A percentile compares a stretch with the other conserved stretches of the same genome.
Evolutionary conservation across 1,140 invertebrate species (phyloP).

Genomic region (Belonocnema kinseyi): DNA sequence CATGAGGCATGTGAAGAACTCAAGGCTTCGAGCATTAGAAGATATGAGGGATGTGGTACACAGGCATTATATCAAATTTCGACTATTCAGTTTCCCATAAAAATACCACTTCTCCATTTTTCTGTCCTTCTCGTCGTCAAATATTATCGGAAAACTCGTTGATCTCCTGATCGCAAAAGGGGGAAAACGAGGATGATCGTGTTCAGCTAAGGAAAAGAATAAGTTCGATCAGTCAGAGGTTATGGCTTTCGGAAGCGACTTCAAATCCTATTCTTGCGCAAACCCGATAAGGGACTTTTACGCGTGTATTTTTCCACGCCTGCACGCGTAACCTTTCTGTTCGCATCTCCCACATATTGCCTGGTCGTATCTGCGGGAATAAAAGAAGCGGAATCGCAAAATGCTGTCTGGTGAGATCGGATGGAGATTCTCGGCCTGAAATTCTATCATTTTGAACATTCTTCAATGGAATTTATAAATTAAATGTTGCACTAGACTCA

Average conservation of each 20-base stretch:
- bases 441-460: neutral
- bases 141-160: slow-evolving; percentile 22
- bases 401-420: neutral
- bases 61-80: too few species aligned
- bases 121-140: slow-evolving; percentile 12
- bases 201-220: slow-evolving; percentile 61
- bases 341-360: slow-evolving; percentile 27
- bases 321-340: slow-evolving; percentile 39
- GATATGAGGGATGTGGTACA: neutral
- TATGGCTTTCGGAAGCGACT: slow-evolving; percentile 76
- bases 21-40: neutral
- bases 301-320: slow-evolving; percentile 64
- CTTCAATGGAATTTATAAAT: neutral
- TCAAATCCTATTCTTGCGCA: slow-evolving; percentile 76
- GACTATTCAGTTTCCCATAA: slow-evolving; percentile 3
- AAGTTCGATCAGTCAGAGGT: slow-evolving; percentile 74
- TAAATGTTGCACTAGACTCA: slow-evolving; percentile 31
- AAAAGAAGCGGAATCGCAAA: slow-evolving; percentile 6
- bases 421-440: neutral
- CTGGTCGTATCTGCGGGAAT: neutral
- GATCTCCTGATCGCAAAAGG: neutral
- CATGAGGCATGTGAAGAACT: too few species aligned
- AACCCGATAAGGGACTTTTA: slow-evolving; percentile 73
- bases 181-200: neutral
- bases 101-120: slow-evolving; percentile 6